Conservation (phyloP, 1,140 invertebrate genomes). For the Olivierus martensii region DNA sequence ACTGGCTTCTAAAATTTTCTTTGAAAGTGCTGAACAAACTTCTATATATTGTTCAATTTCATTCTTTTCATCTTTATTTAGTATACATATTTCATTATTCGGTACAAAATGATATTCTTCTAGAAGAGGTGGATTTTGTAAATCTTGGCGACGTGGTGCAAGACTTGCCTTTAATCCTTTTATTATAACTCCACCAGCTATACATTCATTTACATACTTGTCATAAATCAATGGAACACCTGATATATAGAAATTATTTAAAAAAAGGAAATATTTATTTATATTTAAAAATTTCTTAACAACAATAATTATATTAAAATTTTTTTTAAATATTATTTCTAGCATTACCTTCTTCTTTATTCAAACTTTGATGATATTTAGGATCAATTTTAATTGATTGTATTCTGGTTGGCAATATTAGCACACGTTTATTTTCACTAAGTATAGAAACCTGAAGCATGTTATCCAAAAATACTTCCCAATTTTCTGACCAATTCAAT, state of each 20-base stretch:
- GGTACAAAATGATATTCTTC: slow-evolving; percentile 75
- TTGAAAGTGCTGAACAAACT: slow-evolving; percentile 21
- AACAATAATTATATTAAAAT: slow-evolving; percentile 16
- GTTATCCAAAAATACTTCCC: slow-evolving; percentile 87
- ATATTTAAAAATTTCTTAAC: slow-evolving; percentile 23
- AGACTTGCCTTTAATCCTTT: slow-evolving; percentile 79
- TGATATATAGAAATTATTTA: neutral
- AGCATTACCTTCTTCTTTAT: neutral
- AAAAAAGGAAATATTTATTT: neutral
- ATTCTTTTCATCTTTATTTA: slow-evolving; percentile 25
- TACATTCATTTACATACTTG: slow-evolving; percentile 56
- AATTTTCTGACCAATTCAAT: slow-evolving; percentile 70
- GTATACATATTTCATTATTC: slow-evolving; percentile 37
- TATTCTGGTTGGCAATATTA: slow-evolving; percentile 77
- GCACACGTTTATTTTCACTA: slow-evolving; percentile 51
- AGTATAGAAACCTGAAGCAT: slow-evolving; percentile 86
- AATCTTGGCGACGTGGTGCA: slow-evolving; percentile 53
- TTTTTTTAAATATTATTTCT: slow-evolving; percentile 19
- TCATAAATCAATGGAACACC: slow-evolving; percentile 53
- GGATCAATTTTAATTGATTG: slow-evolving; percentile 71
- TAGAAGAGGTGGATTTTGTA: slow-evolving; percentile 54
- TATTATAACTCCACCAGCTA: slow-evolving; percentile 67
- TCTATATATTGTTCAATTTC: slow-evolving; percentile 19
- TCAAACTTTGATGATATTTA: slow-evolving; percentile 18
- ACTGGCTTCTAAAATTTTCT: slow-evolving; percentile 20